A percentile compares a stretch with the other conserved stretches of the same genome.
Evolutionary conservation across 2,888 invertebrate species (phyloP).

Genomic region (Noctuana brunneofusca): DNA sequence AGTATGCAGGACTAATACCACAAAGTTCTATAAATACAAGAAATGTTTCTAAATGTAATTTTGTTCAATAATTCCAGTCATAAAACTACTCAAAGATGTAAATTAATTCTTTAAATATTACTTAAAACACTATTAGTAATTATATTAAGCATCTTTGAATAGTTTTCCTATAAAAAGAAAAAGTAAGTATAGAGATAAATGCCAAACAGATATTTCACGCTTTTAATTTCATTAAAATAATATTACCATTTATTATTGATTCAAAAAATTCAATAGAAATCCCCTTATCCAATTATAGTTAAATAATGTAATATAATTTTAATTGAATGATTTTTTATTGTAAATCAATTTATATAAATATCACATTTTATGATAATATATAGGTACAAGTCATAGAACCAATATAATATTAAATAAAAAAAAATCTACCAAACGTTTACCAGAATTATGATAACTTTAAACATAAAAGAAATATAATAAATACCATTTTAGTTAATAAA

Average conservation of each 20-base stretch:
- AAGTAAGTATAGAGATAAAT: not conserved
- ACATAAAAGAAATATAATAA: too few species aligned
- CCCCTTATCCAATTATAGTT: conserved; percentile 9
- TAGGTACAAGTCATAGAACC: too few species aligned
- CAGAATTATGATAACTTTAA: too few species aligned
- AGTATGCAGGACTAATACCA: conserved; percentile 84
- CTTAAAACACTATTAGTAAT: not conserved
- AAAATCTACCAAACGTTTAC: too few species aligned
- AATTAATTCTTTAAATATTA: not conserved
- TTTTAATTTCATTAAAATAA: not conserved
- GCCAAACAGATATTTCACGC: not conserved
- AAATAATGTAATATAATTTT: not conserved
- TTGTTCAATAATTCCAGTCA: conserved; percentile 59
- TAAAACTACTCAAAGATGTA: conserved; percentile 63
- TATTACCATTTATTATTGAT: not conserved
- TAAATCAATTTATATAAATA: too few species aligned
- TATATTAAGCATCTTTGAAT: conserved; percentile 52
- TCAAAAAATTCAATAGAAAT: conserved; percentile 8
- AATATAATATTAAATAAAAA: too few species aligned
- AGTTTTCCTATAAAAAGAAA: conserved; percentile 38
- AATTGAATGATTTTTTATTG: not conserved
- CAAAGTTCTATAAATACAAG: conserved; percentile 85
- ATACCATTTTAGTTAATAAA: too few species aligned
- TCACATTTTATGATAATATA: too few species aligned
- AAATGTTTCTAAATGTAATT: conserved; percentile 83